phyloP scores from a whole-genome alignment of 2,797 vertebrate species.

The Neopelma chrysocephalum region DNA sequence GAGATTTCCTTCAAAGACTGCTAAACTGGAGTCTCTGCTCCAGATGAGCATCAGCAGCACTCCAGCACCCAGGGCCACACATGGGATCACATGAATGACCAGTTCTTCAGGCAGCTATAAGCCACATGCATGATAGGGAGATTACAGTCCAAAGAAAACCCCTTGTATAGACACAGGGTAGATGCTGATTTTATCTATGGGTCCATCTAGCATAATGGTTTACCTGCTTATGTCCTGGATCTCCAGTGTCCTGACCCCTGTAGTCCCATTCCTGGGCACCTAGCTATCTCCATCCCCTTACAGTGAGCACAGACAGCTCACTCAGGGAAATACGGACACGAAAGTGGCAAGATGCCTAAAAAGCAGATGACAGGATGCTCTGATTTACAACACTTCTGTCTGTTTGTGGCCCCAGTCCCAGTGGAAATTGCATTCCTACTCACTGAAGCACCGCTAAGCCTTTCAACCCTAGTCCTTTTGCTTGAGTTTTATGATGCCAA shows the following conservation, averaged over 20 bases:
- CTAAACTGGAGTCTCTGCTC: not conserved
- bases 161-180: not conserved
- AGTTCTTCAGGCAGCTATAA: not conserved
- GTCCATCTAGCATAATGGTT: not conserved
- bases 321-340: not conserved
- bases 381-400: not conserved
- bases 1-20: not conserved
- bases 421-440: not conserved
- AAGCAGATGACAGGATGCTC: not conserved
- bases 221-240: not conserved
- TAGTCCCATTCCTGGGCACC: not conserved
- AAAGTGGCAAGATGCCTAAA: not conserved
- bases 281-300: not conserved
- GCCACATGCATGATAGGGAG: not conserved
- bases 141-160: not conserved
- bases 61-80: not conserved
- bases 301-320: not conserved
- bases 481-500: not conserved
- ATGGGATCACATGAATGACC: accelerated
- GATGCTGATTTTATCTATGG: not conserved
- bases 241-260: not conserved
- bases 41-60: not conserved
- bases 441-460: not conserved
- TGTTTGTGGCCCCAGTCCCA: not conserved
- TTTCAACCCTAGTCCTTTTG: not conserved